Conservation (phyloP, 2,797 vertebrate species). For the Cheirogaleus major region DNA sequence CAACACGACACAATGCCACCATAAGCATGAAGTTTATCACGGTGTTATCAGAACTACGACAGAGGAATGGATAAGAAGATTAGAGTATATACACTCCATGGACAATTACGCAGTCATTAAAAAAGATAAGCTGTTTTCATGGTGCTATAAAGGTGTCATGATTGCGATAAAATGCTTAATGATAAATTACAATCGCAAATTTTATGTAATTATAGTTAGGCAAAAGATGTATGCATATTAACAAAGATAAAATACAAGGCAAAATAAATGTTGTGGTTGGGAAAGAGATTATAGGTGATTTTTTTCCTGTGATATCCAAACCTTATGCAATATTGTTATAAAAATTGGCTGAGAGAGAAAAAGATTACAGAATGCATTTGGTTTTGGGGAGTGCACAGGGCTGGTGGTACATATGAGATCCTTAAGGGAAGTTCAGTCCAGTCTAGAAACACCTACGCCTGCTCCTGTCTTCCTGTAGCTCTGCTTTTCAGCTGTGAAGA, state of each 20-base stretch:
- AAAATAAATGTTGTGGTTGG: conserved; percentile 22
- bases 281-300: not conserved
- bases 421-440: not conserved
- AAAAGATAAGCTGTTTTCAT: conserved; percentile 60
- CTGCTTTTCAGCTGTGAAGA: not conserved
- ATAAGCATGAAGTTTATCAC: not conserved
- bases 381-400: not conserved
- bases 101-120: conserved; percentile 65
- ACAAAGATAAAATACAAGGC: conserved; percentile 52
- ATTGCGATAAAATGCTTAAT: conserved; percentile 70
- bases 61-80: conserved; percentile 12
- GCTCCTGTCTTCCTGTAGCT: not conserved
- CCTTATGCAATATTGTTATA: not conserved
- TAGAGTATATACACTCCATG: not conserved
- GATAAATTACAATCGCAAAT: conserved; percentile 64
- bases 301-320: conserved; percentile 33
- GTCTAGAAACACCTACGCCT: not conserved
- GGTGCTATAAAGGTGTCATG: conserved; percentile 59
- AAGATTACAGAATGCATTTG: not conserved
- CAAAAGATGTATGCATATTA: conserved; percentile 51
- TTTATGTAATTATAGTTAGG: conserved; percentile 63
- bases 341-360: not conserved
- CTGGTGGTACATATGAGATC: not conserved
- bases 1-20: not conserved
- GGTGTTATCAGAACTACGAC: conserved; percentile 10